A percentile compares a stretch with the other conserved stretches of the same genome.
These are phyloP conservation scores for Campoplex nolae DNA, from an alignment of 2,888 invertebrate genomes.

Conservation along the genomic window DNA sequence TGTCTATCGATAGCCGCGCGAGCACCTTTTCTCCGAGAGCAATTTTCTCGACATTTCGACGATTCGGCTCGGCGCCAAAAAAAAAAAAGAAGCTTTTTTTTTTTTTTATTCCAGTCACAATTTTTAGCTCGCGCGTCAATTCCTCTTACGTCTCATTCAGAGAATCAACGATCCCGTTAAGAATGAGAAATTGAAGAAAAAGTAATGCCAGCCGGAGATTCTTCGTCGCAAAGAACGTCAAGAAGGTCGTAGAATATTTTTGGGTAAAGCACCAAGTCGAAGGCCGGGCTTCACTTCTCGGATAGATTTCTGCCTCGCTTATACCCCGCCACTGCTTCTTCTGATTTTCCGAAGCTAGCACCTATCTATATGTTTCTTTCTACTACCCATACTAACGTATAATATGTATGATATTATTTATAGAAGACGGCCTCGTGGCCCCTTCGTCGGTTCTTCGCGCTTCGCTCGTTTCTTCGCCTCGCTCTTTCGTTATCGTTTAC, in stretches of 20 bases:
- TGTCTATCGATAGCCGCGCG: constrained; percentile 29
- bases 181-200: constrained; percentile 26
- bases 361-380: constrained; percentile 30
- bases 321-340: constrained; percentile 27
- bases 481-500: constrained; percentile 68
- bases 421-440: constrained; percentile 76
- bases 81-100: background rate
- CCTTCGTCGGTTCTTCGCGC: constrained; percentile 60
- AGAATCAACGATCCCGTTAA: constrained; percentile 34
- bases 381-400: constrained; percentile 50
- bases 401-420: constrained; percentile 79
- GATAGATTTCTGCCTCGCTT: constrained; percentile 44
- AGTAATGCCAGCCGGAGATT: constrained; percentile 10
- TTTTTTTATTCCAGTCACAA: background rate
- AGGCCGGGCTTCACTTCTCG: constrained; percentile 67
- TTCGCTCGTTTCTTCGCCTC: constrained; percentile 60
- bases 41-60: constrained; percentile 18
- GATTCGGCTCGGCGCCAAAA: constrained; percentile 16
- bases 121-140: background rate
- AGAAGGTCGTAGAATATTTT: constrained; percentile 69
- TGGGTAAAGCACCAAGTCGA: constrained; percentile 65
- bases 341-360: constrained; percentile 53
- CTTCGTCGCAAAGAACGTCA: constrained; percentile 24
- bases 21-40: background rate
- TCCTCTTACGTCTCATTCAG: constrained; percentile 48